Evolutionary conservation across 2,888 invertebrate genomes (phyloP), one percentile per base, ranked within the genome.

Genomic region (Mythimna lalbum): DNA sequence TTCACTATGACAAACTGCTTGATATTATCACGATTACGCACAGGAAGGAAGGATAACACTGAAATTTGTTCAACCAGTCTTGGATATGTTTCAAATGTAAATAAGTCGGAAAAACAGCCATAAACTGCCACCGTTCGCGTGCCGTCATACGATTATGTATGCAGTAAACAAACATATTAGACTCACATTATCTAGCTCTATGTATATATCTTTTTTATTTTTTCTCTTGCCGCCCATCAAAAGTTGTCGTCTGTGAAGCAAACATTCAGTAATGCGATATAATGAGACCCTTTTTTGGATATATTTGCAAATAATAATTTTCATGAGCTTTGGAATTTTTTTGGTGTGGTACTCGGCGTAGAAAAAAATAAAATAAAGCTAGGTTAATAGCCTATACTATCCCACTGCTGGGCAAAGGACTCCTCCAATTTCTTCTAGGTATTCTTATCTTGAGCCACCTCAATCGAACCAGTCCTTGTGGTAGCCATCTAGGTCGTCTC

Each of bases 111-210:
- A 88, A 88, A 90, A 89, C 88, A 87, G 86, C 88, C 82, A 90
- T 88, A 89, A 89, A 88, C 85, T 82, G 78, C 80, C 67, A 84
- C 79, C 84, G 83, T 81, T 82, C 81, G 76, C 78, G 76, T 74
- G 78, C 82, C 82, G 68, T 80, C 81, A 63, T 76, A 79, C 77
- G 76, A 81, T 86, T 87, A 84, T 77, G 86, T 86, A 88, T 87
- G 88, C 88, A 88, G 91, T 91, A 91, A 92, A 91, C 92, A 91
- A 92, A 92, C 90, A 82, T 90, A 91, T 91, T 91, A 91, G 82
- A 76, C 80, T 69, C 63, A 72, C 87, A 87, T 89, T 87, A 88
- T 86, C 72, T 84, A 82, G 81, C 74, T 80, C 76, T 86, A 87
- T 86, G 88, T 87, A 84, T 57, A 7, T 64, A 21, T 84, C 69